Base-by-base conservation (phyloP, 1,140 invertebrate species). In the Drosophila orena region DNA sequence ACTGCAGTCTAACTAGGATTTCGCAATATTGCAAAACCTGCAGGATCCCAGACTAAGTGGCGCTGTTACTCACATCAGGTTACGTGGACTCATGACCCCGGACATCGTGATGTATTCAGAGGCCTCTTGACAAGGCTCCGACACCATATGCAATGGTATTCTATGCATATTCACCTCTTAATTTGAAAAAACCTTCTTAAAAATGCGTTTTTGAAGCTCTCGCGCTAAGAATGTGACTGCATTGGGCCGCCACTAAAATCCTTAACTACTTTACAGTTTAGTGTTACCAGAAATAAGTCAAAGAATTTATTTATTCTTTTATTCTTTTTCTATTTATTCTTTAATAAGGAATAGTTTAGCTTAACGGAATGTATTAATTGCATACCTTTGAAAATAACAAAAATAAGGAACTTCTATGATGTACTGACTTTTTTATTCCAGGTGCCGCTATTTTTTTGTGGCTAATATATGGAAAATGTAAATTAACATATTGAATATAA, bases 21-120 rank as follows among this genome's bases (percentile, higher is more conserved):
- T 52, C 30, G 11, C 49, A 35, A 20, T 20, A 14, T 17, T 52
- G 15, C 10, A 5, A 52, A 35, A 35, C 5, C 15, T 34, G 10
- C 15, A 11, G 15, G 22, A 11, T 34, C 11, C 10, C 15, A 14
- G 2, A 24, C 2, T 24, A 14, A 42, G 14, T 8, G 14, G 4
- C 15, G 10, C 52, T 30, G 20, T 6, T 47, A 53, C 75, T 68
- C 52, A 81, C 79, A 81, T 83, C 1, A 79, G 7, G 64, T 81
- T 83, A 10, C 59, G 68, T 2, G 57, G 69, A 52, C 49, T 59
- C 46, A 60, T 34, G 22, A 60, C 49, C 12, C 1, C 8, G 7
- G 22, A 35, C 40, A 83, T 74, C 3, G 55, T 60, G 1, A 24
- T 37, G 42, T 55, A 77, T 50, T 74, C 62, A 0, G 56, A 62